A percentile compares a stretch with the other conserved stretches of the same genome.
These are phyloP conservation scores for Bryconaethiops microstoma DNA, from an alignment of 2,797 vertebrate genomes.

Conservation along the genomic window DNA sequence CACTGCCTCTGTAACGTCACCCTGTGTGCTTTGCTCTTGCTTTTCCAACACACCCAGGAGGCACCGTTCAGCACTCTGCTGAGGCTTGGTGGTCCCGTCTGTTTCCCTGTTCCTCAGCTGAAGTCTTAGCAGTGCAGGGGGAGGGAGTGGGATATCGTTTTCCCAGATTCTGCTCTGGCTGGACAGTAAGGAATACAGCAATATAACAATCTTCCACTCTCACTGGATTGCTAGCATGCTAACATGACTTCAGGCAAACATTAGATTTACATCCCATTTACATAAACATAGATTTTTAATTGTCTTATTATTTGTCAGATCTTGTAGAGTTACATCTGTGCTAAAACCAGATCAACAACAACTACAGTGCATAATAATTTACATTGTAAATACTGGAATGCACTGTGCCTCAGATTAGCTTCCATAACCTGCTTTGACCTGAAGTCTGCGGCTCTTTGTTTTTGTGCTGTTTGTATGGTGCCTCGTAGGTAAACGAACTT, in stretches of 20 bases:
- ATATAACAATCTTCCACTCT: neutral
- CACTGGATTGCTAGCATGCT: neutral
- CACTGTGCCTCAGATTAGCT: neutral
- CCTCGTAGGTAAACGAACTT: conserved; percentile 44
- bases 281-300: no score
- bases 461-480: conserved; percentile 31
- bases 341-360: neutral
- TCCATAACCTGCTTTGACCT: conserved; percentile 35
- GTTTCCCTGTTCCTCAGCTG: conserved; percentile 16
- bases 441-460: conserved; percentile 27
- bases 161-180: neutral
- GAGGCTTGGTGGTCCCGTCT: conserved; percentile 35
- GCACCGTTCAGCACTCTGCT: conserved; percentile 40
- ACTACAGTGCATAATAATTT: neutral
- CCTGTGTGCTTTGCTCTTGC: conserved; percentile 34
- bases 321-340: neutral
- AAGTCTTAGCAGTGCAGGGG: conserved; percentile 31
- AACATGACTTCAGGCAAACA: neutral
- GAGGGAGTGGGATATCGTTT: neutral
- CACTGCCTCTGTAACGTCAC: conserved; percentile 43
- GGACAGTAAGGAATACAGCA: neutral
- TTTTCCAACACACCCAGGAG: conserved; percentile 32
- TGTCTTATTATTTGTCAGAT: neutral
- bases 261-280: no score
- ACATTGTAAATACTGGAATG: neutral